phyloP scores from a whole-genome alignment of 2,797 vertebrate species.

The Serranus cabrilla region DNA sequence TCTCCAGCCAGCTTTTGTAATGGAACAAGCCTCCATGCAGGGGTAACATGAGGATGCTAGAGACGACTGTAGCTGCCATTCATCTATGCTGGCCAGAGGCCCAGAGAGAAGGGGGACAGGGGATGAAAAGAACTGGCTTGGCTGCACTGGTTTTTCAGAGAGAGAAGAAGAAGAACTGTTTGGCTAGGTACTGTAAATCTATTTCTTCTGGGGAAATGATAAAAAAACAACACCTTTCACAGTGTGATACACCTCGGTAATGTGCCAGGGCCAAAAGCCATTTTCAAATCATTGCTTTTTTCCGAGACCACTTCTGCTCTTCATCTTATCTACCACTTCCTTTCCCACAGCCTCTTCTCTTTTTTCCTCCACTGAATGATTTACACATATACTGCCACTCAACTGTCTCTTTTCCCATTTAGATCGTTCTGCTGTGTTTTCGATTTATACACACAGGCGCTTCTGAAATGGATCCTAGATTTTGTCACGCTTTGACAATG shows the following conservation, averaged over 20 bases:
- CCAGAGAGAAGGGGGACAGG: constrained; percentile 62
- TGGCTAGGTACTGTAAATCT: constrained; percentile 49
- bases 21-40: constrained; percentile 71
- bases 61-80: constrained; percentile 68
- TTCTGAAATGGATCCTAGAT: constrained; percentile 50
- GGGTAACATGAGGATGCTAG: constrained; percentile 61
- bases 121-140: constrained; percentile 66
- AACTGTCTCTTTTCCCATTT: constrained; percentile 48
- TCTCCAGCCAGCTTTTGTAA: constrained; percentile 67
- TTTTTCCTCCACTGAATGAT: constrained; percentile 39
- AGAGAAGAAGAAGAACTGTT: constrained; percentile 47
- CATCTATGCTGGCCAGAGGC: constrained; percentile 67
- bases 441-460: neutral
- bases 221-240: constrained; percentile 57
- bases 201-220: constrained; percentile 55
- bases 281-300: constrained; percentile 63
- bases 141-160: constrained; percentile 36
- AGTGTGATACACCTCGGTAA: constrained; percentile 51
- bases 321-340: constrained; percentile 55
- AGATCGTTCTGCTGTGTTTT: constrained; percentile 49
- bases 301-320: constrained; percentile 30
- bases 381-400: constrained; percentile 46
- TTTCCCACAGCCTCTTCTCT: constrained; percentile 9
- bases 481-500: constrained; percentile 46
- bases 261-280: constrained; percentile 38